Conservation (phyloP, 2,888 invertebrate genomes). For the Coenonympha glycerion region DNA sequence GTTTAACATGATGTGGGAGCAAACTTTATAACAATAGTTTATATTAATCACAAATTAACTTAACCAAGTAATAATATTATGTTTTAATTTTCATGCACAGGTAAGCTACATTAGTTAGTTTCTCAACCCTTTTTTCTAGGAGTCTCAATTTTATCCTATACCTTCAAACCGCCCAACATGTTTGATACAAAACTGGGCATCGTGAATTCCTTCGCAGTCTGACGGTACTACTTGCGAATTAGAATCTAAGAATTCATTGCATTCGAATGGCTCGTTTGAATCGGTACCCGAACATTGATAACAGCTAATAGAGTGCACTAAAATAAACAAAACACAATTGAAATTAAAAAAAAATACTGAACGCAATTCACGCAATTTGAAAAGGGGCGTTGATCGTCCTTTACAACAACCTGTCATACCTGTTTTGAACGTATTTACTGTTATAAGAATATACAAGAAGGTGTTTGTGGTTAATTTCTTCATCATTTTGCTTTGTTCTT, state of each 20-base stretch:
- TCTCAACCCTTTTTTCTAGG: not conserved
- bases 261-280: conserved; percentile 84
- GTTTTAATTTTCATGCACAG: no score
- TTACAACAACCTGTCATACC: conserved; percentile 15
- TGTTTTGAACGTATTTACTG: conserved; percentile 20
- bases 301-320: conserved; percentile 83
- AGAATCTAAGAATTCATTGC: conserved; percentile 84
- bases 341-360: conserved; percentile 15
- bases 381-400: conserved; percentile 22
- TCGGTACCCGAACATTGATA: conserved; percentile 93
- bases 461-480: conserved; percentile 42
- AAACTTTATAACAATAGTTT: no score
- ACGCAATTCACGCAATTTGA: not conserved
- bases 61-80: no score
- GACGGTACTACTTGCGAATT: conserved; percentile 80
- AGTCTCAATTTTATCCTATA: conserved; percentile 41
- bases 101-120: not conserved
- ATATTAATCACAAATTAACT: no score
- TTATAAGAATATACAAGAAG: conserved; percentile 18
- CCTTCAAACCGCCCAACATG: conserved; percentile 94
- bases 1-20: no score
- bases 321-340: conserved; percentile 36
- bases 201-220: conserved; percentile 86
- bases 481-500: conserved; percentile 10
- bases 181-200: conserved; percentile 93